Percentiles rank a stretch among this genome's conserved stretches.
phyloP scores from a whole-genome alignment of 1,140 invertebrate species.

The Cydia strobilella region DNA sequence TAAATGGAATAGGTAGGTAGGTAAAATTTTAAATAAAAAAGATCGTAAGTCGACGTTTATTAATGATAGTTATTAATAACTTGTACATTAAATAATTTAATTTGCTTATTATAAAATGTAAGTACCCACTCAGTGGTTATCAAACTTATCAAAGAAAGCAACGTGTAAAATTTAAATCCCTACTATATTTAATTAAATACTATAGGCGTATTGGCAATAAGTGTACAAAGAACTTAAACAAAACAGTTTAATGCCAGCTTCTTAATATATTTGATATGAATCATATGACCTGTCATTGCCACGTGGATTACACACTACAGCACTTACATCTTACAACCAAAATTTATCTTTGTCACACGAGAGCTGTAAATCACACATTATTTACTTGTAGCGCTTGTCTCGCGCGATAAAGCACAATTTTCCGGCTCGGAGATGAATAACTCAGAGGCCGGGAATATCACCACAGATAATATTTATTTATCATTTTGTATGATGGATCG shows the following conservation, averaged over 20 bases:
- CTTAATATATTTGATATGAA: neutral
- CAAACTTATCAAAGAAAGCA: too few species aligned
- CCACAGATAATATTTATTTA: neutral
- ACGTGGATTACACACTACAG: neutral
- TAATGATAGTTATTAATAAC: too few species aligned
- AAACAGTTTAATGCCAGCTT: neutral
- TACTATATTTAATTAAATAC: neutral
- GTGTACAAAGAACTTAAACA: neutral
- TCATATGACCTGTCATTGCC: neutral
- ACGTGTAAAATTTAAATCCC: too few species aligned
- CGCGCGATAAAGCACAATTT: conserved; percentile 15
- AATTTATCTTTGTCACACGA: neutral
- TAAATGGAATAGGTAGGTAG: too few species aligned
- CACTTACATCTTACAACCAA: neutral
- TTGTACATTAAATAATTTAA: too few species aligned
- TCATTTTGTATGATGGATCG: neutral
- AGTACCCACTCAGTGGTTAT: too few species aligned
- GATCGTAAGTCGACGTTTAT: too few species aligned
- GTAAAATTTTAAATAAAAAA: too few species aligned
- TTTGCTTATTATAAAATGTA: too few species aligned
- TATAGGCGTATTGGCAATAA: too few species aligned
- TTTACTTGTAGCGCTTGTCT: neutral
- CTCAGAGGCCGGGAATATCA: neutral
- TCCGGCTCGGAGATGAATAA: neutral
- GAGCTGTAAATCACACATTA: neutral